phyloP scores from a whole-genome alignment of 2,797 vertebrate species.

The Glossophaga mutica region DNA sequence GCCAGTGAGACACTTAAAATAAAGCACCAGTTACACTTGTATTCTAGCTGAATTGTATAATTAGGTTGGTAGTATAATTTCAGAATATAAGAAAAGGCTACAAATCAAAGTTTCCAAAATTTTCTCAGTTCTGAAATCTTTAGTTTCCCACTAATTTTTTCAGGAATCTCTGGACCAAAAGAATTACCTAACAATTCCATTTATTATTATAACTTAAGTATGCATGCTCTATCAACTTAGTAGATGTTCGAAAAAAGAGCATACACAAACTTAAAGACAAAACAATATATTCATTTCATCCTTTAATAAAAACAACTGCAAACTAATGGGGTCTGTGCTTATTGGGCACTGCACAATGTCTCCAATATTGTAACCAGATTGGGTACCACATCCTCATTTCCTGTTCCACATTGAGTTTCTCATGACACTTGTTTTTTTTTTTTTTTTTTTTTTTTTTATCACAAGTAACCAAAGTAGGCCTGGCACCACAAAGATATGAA shows the following conservation, averaged over 20 bases:
- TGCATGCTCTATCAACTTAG: neutral
- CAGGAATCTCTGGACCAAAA: neutral
- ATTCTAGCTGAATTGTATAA: neutral
- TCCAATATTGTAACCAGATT: neutral
- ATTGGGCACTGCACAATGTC: neutral
- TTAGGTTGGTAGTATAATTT: neutral
- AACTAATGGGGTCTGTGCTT: neutral
- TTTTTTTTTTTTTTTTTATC: neutral
- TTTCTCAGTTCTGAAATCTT: neutral
- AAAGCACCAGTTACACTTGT: neutral
- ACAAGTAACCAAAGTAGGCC: neutral
- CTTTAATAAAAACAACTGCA: neutral
- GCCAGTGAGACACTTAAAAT: neutral
- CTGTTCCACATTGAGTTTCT: neutral
- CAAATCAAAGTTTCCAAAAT: neutral
- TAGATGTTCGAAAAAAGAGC: neutral
- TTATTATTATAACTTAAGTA: neutral
- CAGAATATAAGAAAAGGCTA: neutral
- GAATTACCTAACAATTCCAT: neutral
- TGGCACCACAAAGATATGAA: neutral
- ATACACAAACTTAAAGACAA: neutral
- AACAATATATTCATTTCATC: neutral
- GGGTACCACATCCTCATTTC: neutral
- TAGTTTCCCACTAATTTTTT: neutral
- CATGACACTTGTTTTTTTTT: neutral